Evolutionary conservation across 2,888 invertebrate genomes (phyloP).

Genomic region (Leptinotarsa haldemani): DNA sequence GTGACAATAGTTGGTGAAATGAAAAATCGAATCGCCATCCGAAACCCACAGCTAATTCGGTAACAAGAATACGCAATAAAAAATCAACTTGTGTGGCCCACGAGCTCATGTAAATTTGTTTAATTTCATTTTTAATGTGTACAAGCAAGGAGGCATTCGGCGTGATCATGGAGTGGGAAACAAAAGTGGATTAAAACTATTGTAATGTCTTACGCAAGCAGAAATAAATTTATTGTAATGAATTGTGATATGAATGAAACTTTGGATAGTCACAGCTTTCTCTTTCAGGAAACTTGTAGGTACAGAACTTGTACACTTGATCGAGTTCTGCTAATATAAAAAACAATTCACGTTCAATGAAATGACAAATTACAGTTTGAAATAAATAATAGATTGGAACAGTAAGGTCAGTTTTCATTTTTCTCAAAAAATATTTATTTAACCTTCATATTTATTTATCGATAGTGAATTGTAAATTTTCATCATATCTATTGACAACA

Average conservation of each 20-base stretch:
- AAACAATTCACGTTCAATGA: too few species aligned
- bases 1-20: constrained; percentile 15
- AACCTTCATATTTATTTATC: too few species aligned
- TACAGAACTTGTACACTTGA: not conserved
- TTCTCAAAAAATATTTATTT: too few species aligned
- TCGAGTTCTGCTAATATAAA: too few species aligned
- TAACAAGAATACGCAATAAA: constrained; percentile 19
- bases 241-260: constrained; percentile 2
- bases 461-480: too few species aligned
- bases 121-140: constrained; percentile 16
- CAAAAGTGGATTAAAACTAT: constrained; percentile 20
- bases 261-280: not conserved
- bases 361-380: too few species aligned
- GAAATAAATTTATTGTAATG: not conserved
- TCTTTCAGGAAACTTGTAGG: not conserved
- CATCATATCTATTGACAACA: too few species aligned
- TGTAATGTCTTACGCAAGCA: constrained; percentile 17
- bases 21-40: constrained; percentile 22
- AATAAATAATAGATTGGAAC: too few species aligned
- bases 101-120: constrained; percentile 11
- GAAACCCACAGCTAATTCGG: constrained; percentile 15
- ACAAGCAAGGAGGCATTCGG: constrained; percentile 15
- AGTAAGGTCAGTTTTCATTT: too few species aligned
- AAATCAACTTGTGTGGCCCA: constrained; percentile 20
- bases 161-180: constrained; percentile 3